Percentiles rank a stretch among this genome's conserved stretches.
phyloP scores from a whole-genome alignment of 2,797 vertebrate species.

The Sebastolobus altivelis region DNA sequence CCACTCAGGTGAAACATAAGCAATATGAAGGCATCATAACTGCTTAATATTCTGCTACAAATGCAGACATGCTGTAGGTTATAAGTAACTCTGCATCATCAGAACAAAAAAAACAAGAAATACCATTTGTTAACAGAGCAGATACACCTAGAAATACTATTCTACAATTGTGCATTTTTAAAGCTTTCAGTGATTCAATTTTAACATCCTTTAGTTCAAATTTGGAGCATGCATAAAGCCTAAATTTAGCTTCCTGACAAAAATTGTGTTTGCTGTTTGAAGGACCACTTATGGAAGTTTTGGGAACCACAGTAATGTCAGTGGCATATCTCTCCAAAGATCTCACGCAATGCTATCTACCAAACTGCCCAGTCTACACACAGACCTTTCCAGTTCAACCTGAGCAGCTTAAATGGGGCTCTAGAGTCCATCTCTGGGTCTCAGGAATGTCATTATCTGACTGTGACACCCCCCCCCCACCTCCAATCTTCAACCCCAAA shows the following conservation, averaged over 20 bases:
- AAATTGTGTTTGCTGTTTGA: constrained; percentile 18
- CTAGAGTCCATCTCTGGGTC: constrained; percentile 84
- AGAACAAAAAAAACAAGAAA: neutral
- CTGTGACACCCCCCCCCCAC: constrained; percentile 58
- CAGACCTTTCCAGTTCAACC: constrained; percentile 69
- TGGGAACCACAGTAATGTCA: constrained; percentile 7
- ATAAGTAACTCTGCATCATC: neutral
- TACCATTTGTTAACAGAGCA: neutral
- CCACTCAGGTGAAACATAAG: neutral
- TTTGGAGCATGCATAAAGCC: neutral
- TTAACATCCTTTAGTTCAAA: constrained; percentile 14
- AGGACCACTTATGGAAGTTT: constrained; percentile 24
- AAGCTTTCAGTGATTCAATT: constrained; percentile 3
- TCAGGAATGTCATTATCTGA: constrained; percentile 90
- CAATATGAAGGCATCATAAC: neutral
- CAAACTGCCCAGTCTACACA: constrained; percentile 19
- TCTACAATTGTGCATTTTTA: neutral
- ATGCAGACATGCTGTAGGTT: neutral
- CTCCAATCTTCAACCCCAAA: constrained; percentile 67
- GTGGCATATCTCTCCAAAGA: neutral
- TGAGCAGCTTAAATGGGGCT: constrained; percentile 80
- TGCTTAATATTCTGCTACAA: neutral
- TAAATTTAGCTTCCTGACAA: constrained; percentile 20
- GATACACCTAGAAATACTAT: neutral
- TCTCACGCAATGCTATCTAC: constrained; percentile 27